These are phyloP conservation scores for Polypterus senegalus DNA, from an alignment of 2,113 vertebrate genomes.

Conservation along the genomic window DNA sequence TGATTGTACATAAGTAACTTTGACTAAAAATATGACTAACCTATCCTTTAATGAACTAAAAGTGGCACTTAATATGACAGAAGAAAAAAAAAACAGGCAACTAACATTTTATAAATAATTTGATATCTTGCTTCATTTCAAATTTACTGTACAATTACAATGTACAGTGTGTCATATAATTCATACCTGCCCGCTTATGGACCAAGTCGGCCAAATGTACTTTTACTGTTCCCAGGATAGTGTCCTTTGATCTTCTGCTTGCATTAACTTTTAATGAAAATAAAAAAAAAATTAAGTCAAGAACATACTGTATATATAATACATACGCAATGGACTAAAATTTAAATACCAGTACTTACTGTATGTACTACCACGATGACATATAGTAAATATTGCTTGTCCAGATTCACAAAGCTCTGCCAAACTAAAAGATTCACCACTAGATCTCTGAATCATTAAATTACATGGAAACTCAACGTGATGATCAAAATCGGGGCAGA, in stretches of 20 bases:
- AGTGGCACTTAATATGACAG: background rate
- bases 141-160: too few species aligned
- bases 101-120: too few species aligned
- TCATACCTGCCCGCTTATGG: slow-evolving; percentile 47
- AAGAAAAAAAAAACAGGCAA: background rate
- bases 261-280: slow-evolving; percentile 18
- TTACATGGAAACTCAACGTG: slow-evolving; percentile 58
- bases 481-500: slow-evolving; percentile 79
- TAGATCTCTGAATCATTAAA: slow-evolving; percentile 52
- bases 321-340: background rate
- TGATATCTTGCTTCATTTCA: too few species aligned
- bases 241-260: slow-evolving; percentile 27
- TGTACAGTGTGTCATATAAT: too few species aligned
- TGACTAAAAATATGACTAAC: too few species aligned
- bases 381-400: slow-evolving; percentile 61
- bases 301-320: too few species aligned
- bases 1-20: too few species aligned
- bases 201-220: slow-evolving; percentile 45
- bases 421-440: slow-evolving; percentile 66
- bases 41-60: too few species aligned
- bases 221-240: slow-evolving; percentile 42
- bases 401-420: slow-evolving; percentile 70
- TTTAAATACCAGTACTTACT: slow-evolving; percentile 23
- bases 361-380: slow-evolving; percentile 54
- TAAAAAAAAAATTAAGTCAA: slow-evolving; percentile 3